Conservation (phyloP, 53 echinoderm and acorn worm species). For the Apostichopus leukothele region DNA sequence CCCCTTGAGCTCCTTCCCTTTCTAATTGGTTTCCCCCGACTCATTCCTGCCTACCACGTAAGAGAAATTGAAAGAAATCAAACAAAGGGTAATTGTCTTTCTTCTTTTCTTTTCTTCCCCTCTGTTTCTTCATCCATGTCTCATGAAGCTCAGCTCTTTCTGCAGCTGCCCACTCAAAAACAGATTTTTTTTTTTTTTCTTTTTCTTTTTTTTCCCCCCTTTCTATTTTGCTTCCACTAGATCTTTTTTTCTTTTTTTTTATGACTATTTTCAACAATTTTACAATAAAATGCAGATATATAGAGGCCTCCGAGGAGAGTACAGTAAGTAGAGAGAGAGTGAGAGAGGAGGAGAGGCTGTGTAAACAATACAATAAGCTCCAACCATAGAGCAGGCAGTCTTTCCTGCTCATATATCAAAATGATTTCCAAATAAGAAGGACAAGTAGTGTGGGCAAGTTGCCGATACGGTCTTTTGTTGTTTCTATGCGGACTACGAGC, state of each 20-base stretch:
- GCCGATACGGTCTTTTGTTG: neutral
- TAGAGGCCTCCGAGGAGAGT: too few relatives aligned
- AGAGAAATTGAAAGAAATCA: too few relatives aligned
- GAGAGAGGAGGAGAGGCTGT: neutral
- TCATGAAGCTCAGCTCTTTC: neutral
- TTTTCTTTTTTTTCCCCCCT: neutral
- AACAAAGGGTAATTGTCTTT: too few relatives aligned
- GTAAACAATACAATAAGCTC: neutral
- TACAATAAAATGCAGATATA: neutral
- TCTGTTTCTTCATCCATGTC: too few relatives aligned
- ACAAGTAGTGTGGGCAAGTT: neutral
- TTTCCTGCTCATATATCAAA: neutral
- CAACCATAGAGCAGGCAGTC: neutral
- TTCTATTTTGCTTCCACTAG: neutral
- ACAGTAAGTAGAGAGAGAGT: too few relatives aligned
- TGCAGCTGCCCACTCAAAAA: neutral
- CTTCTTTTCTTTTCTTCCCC: too few relatives aligned
- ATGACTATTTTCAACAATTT: neutral
- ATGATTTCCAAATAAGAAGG: neutral
- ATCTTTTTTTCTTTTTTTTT: neutral
- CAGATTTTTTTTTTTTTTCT: neutral
- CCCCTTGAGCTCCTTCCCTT: too few relatives aligned
- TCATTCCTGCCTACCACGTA: too few relatives aligned
- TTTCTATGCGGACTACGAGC: neutral
- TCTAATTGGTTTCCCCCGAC: too few relatives aligned